These are phyloP conservation scores for Sarcophaga bullata DNA, from an alignment of 1,140 invertebrate species.

Conservation along the genomic window DNA sequence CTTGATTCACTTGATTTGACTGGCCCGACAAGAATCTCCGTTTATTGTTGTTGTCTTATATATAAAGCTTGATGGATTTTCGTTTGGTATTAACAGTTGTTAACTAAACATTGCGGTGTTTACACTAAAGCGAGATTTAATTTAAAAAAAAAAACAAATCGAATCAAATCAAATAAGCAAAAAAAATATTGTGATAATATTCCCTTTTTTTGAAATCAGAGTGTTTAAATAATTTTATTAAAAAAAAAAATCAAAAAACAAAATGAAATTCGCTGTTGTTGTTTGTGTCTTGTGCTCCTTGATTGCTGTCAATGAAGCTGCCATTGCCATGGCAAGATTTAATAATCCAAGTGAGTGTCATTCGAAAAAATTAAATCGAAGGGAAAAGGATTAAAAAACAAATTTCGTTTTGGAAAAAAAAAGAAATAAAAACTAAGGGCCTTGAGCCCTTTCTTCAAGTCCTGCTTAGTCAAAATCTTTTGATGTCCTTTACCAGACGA, in stretches of 20 bases:
- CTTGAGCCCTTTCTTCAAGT: too few relatives aligned
- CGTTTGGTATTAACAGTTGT: background rate
- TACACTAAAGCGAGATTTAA: background rate
- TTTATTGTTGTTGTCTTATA: background rate
- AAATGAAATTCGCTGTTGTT: conserved; percentile 25
- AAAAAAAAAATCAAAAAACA: background rate
- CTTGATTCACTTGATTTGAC: background rate
- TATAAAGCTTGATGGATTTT: conserved; percentile 7
- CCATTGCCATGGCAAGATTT: conserved; percentile 48
- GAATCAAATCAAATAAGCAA: background rate
- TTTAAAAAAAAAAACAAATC: too few relatives aligned
- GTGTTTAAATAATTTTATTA: background rate
- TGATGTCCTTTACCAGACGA: too few relatives aligned
- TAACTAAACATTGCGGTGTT: conserved; percentile 24
- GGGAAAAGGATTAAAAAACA: conserved; percentile 23
- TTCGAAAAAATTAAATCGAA: background rate
- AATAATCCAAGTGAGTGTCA: conserved; percentile 55
- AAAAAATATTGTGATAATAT: background rate
- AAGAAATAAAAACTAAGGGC: background rate
- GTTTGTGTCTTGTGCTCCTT: conserved; percentile 11
- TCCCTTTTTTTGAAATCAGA: background rate
- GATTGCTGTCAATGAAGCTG: conserved; percentile 47
- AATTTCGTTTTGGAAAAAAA: conserved; percentile 61
- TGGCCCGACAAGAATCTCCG: background rate
- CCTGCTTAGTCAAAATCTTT: too few relatives aligned